phyloP scores from a whole-genome alignment of 2,888 invertebrate genomes.

The Tachina grossa region DNA sequence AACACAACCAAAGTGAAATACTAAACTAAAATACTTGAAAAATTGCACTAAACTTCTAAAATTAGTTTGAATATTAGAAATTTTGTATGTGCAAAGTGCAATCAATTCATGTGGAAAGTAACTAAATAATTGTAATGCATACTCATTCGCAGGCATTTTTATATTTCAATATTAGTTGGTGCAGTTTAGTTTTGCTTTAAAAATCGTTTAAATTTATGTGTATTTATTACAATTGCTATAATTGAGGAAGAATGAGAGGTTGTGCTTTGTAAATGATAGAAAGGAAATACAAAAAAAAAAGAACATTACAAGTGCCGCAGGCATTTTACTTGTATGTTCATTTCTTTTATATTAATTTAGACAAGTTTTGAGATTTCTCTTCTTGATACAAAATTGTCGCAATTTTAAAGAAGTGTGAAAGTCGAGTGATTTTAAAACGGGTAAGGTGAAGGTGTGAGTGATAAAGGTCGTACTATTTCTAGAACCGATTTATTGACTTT shows the following conservation, averaged over 20 bases:
- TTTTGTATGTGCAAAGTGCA: slow-evolving; percentile 36
- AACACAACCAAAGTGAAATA: neutral
- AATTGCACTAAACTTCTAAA: slow-evolving; percentile 53
- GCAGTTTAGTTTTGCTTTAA: slow-evolving; percentile 6
- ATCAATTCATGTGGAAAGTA: slow-evolving; percentile 61
- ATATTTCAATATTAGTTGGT: slow-evolving; percentile 22
- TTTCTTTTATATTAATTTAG: slow-evolving; percentile 7
- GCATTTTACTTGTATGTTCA: slow-evolving; percentile 14
- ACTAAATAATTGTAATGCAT: slow-evolving; percentile 47
- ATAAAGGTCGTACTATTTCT: too few species aligned
- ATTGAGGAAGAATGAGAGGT: slow-evolving; percentile 48
- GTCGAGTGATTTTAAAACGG: too few species aligned
- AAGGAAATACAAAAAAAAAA: slow-evolving; percentile 15
- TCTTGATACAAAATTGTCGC: neutral
- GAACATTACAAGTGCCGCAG: slow-evolving; percentile 27
- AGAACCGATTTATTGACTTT: too few species aligned
- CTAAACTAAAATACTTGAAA: slow-evolving; percentile 15
- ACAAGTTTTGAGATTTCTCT: neutral
- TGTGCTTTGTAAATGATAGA: slow-evolving; percentile 45
- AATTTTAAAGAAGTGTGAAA: too few species aligned
- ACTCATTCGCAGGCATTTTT: slow-evolving; percentile 31
- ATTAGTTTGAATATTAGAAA: slow-evolving; percentile 52
- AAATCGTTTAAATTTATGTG: slow-evolving; percentile 46
- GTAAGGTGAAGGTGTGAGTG: too few species aligned
- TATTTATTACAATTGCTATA: slow-evolving; percentile 41